phyloP scores from a whole-genome alignment of 1,140 invertebrate species.

The Aculops lycopersici region DNA sequence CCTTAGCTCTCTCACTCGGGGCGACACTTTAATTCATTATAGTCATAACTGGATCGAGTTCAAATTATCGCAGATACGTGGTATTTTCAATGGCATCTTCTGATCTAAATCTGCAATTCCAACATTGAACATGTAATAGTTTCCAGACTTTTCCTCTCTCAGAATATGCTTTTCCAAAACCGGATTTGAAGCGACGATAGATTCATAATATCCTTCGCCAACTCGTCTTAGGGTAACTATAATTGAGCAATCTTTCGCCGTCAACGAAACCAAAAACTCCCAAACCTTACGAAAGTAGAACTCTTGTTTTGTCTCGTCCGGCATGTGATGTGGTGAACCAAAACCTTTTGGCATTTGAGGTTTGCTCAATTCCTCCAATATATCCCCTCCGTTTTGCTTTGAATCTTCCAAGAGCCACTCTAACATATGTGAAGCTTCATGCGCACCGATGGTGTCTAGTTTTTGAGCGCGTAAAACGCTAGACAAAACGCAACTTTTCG shows the following conservation, averaged over 20 bases:
- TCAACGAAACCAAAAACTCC: constrained; percentile 7
- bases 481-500: neutral
- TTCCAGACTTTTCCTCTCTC: neutral
- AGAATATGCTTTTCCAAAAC: neutral
- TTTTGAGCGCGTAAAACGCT: constrained; percentile 4
- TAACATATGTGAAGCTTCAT: neutral
- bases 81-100: neutral
- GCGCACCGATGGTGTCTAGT: constrained; percentile 3
- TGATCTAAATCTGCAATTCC: constrained; percentile 5
- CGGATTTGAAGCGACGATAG: neutral
- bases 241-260: constrained; percentile 9
- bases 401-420: neutral
- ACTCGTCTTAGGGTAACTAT: constrained; percentile 7
- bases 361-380: neutral
- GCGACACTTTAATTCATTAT: no score
- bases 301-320: neutral
- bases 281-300: constrained; percentile 1
- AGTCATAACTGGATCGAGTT: no score
- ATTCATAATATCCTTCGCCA: neutral
- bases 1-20: no score
- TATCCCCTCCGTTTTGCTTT: neutral
- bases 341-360: neutral
- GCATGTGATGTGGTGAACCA: neutral
- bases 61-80: neutral
- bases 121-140: neutral